These are phyloP conservation scores for Entelurus aequoreus DNA, from an alignment of 2,113 vertebrate species.

Conservation along the genomic window DNA sequence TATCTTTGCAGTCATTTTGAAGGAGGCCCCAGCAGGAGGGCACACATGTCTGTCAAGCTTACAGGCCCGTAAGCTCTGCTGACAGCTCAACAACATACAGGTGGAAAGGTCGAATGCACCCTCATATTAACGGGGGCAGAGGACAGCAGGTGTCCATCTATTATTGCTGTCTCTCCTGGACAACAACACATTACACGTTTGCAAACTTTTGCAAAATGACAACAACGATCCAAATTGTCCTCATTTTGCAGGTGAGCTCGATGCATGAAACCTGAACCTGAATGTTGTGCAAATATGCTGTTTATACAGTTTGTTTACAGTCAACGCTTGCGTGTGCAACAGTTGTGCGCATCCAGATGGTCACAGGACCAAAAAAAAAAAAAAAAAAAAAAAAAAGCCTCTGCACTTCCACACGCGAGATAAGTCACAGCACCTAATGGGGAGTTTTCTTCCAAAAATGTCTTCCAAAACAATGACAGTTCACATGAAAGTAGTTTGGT, in stretches of 20 bases:
- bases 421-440: background rate
- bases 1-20: background rate
- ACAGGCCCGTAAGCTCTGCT: conserved; percentile 43
- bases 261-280: too few species aligned
- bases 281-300: too few species aligned
- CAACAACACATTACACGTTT: conserved; percentile 39
- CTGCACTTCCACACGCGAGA: background rate
- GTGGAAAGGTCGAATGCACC: conserved; percentile 38
- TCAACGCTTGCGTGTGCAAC: conserved; percentile 21
- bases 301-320: conserved; percentile 21
- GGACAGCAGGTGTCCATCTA: conserved; percentile 21
- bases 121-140: conserved; percentile 31
- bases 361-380: conserved; percentile 1
- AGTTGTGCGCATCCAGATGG: conserved; percentile 36
- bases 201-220: too few species aligned
- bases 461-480: background rate
- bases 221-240: too few species aligned
- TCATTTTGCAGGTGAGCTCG: too few species aligned
- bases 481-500: background rate
- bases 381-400: too few species aligned
- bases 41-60: conserved; percentile 40
- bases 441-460: too few species aligned
- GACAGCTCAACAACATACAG: conserved; percentile 42
- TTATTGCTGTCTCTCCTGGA: conserved; percentile 19
- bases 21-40: conserved; percentile 3